Base-by-base conservation (phyloP, 2,797 vertebrate genomes). In the Sebastiscus albofasciatus region DNA sequence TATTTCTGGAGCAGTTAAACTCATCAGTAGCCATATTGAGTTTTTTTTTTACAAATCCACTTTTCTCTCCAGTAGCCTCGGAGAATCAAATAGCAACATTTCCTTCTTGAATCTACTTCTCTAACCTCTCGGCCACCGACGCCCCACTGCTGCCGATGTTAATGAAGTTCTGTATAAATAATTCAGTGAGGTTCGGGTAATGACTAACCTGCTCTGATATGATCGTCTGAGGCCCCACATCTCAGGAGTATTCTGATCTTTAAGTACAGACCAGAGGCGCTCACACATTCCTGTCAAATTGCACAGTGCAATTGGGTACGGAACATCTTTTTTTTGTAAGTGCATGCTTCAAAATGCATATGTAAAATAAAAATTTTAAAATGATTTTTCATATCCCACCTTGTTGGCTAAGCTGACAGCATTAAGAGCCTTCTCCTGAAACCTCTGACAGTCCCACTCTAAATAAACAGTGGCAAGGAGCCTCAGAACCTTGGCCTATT, bases 221-320 rank as follows among this genome's bases (percentile, higher is more conserved):
- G 90, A 90, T 96, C 93, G 84, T 98, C 96, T 72, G 94, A 77
- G 67, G 90, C 91, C 71, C 83, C 78, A 34, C 93, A 93, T 92
- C 85, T 96, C 92, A 98, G 89, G 85, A 99, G 95, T 85, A 99
- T 97, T 94, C 94, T 95, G 80, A 97, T 93, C 94, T 97, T 97
- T 88, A 99, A 89, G 93, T 95, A 97, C 89, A 97, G 75, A 3
- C 98, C 98, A 84, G 93, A 92, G 74, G 94, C 92, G 66, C 95
- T 95, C 65, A 95, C 82, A 82, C 91, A 86, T 89, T 97, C 96
- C 98, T 99, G 90, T 77, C 29, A 92, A 77, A 82, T 83, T 72
- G 66, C 70, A 90, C n/a, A 61, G 18, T 52, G 34, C 7, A 42
- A 73, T 72, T 58, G 26, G 11, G 12, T 27, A 68, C 26, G 87